A percentile compares a stretch with the other conserved stretches of the same genome.
phyloP scores from a whole-genome alignment of 1,140 invertebrate genomes.

The Nylanderia fulva region DNA sequence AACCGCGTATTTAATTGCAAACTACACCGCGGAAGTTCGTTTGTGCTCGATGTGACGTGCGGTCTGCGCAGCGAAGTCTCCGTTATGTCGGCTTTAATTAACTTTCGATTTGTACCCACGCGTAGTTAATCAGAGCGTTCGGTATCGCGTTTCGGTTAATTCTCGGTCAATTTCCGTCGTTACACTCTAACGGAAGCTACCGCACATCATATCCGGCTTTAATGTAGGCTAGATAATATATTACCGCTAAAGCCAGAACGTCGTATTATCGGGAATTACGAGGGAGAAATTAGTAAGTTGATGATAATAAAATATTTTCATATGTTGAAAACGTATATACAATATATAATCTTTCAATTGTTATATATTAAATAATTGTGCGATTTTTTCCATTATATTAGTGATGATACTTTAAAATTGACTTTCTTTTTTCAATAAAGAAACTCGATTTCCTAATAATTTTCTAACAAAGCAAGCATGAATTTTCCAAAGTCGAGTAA shows the following conservation, averaged over 20 bases:
- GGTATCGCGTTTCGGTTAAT: slow-evolving; percentile 46
- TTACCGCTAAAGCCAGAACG: neutral
- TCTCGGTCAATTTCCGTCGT: slow-evolving; percentile 50
- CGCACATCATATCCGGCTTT: slow-evolving; percentile 32
- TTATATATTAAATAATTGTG: no score
- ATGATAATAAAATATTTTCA: neutral
- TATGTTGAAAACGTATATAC: no score
- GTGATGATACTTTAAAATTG: neutral
- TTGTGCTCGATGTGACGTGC: slow-evolving; percentile 29
- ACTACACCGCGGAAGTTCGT: slow-evolving; percentile 39
- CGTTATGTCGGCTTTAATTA: slow-evolving; percentile 57
- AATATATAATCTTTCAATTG: neutral
- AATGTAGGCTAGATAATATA: neutral
- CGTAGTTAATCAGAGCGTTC: slow-evolving; percentile 29
- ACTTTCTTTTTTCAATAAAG: neutral
- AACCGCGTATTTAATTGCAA: slow-evolving; percentile 56
- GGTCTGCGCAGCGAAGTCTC: slow-evolving; percentile 32
- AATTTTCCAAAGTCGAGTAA: neutral
- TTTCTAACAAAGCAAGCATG: neutral
- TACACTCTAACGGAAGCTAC: slow-evolving; percentile 25
- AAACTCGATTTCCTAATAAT: neutral
- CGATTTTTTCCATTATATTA: slow-evolving; percentile 1
- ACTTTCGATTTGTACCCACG: slow-evolving; percentile 58
- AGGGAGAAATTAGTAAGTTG: neutral
- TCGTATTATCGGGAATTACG: neutral